Evolutionary conservation across 2,797 vertebrate genomes (phyloP), one percentile per base, ranked within the genome.

Genomic region (Neomorphus geoffroyi): DNA sequence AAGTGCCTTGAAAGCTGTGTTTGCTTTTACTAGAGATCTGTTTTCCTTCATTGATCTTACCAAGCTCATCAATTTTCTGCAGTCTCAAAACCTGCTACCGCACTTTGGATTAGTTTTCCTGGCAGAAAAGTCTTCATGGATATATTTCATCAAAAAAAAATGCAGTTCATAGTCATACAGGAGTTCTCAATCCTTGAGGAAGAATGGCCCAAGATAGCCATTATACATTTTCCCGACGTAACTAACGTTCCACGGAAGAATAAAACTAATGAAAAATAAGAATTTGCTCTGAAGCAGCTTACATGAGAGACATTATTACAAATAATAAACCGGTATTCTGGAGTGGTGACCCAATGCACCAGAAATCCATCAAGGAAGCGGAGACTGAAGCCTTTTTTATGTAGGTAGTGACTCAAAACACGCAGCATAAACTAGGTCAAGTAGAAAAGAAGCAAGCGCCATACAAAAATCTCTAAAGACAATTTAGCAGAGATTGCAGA

Each of bases 341-440:
- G 48, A 83, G 50, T 2, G 24, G 87, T 95, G 91, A 96, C 86
- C 94, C 83, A 90, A 71, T 90, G 83, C 91, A 94, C 93, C 58
- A 92, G 77, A 94, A 93, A 94, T n/a, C 56, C 80, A 90, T 45
- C 67, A 67, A 27, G 57, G 35, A 80, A 48, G 41, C 3, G 80
- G 23, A 92, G 80, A 90, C 67, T 1, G 48, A 82, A 85, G 60
- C 80, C 39, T 95, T 95, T 86, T 84, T 90, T 84, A 67, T 4
- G 9, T 54, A 81, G 75, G 72, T 56, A 84, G 86, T 60, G 41
- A 88, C 37, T 88, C 71, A 77, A 88, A 10, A 14, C 16, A 32
- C 73, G 80, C 33, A 77, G 53, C 27, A 45, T 15, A 80, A 97
- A 97, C 78, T 94, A 96, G 95, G 93, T 94, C 95, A 96, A 69